phyloP scores from a whole-genome alignment of 2,797 vertebrate species.

The Hypotaenidia philippensis region DNA sequence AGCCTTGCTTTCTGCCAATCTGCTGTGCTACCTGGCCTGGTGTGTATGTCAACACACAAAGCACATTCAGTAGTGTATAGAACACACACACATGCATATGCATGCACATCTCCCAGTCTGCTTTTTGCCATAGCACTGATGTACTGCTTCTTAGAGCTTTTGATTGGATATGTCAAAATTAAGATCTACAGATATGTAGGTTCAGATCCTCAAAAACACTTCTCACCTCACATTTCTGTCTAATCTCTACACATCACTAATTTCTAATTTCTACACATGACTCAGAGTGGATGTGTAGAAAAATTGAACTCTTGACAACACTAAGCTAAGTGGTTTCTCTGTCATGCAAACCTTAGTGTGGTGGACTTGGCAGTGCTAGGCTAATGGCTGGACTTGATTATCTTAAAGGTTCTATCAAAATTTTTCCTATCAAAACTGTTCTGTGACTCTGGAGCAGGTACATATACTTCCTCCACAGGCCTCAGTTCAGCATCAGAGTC shows the following conservation, averaged over 20 bases:
- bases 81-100: neutral
- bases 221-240: neutral
- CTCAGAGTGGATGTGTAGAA: neutral
- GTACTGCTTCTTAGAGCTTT: neutral
- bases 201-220: neutral
- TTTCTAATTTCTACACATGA: neutral
- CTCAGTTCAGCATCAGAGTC: neutral
- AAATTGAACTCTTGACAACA: neutral
- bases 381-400: no score
- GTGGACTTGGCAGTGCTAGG: no score
- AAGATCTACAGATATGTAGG: neutral
- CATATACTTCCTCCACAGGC: neutral
- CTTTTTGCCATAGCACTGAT: neutral
- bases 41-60: neutral
- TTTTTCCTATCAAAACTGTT: no score
- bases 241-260: neutral
- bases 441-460: neutral
- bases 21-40: neutral
- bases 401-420: no score
- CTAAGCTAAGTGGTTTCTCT: neutral
- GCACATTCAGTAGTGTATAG: no score
- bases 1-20: neutral
- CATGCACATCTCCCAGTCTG: fast-evolving
- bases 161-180: neutral
- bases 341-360: neutral